Evolutionary conservation across 2,113 vertebrate genomes (phyloP).

Genomic region (Calidris pugnax): DNA sequence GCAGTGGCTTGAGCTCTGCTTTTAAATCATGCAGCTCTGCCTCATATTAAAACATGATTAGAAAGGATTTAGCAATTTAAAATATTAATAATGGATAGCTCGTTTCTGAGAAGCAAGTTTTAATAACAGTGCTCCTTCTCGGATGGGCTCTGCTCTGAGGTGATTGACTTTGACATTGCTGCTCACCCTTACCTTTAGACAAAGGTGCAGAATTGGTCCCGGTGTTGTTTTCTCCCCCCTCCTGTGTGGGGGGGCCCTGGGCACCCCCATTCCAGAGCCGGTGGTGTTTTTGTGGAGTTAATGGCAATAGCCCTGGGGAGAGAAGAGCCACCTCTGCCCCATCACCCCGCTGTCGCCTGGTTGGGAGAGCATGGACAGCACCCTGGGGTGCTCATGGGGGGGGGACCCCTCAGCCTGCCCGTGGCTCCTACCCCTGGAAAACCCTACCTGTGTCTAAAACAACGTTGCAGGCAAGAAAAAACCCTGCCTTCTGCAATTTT

Average conservation of each 20-base stretch:
- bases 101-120: background rate
- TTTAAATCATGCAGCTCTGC: constrained; percentile 28
- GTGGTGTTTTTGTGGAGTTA: background rate
- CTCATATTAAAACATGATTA: constrained; percentile 19
- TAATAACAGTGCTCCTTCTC: background rate
- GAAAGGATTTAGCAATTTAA: constrained; percentile 35
- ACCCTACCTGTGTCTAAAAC: background rate
- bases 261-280: background rate
- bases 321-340: background rate
- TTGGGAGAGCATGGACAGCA: background rate
- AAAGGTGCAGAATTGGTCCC: background rate
- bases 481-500: rapidly evolving
- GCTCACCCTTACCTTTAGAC: background rate
- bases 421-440: background rate
- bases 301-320: background rate
- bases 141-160: background rate
- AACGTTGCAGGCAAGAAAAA: background rate
- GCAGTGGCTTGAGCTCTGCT: constrained; percentile 7
- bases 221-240: background rate
- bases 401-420: background rate
- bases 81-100: constrained; percentile 42
- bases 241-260: background rate
- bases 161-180: background rate
- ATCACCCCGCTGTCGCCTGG: rapidly evolving
- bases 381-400: background rate